These are phyloP conservation scores for Biston betularia DNA, from an alignment of 2,888 invertebrate species.

Conservation along the genomic window DNA sequence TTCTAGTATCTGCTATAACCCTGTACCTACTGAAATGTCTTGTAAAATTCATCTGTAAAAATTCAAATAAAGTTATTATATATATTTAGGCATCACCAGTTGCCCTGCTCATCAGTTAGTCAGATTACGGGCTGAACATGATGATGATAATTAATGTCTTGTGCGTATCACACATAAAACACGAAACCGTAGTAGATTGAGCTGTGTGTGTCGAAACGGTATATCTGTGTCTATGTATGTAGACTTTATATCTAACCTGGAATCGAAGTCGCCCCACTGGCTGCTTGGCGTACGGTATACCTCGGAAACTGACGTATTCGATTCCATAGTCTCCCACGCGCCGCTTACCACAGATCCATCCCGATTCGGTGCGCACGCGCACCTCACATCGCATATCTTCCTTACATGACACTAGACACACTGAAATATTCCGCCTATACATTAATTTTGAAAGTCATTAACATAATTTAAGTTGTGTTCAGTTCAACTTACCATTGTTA, in stretches of 20 bases:
- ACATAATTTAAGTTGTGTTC: neutral
- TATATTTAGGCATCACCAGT: no score
- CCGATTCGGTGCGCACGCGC: constrained; percentile 56
- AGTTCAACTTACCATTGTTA: constrained; percentile 6
- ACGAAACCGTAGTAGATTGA: no score
- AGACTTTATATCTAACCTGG: constrained; percentile 32
- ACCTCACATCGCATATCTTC: constrained; percentile 41
- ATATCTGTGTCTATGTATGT: neutral
- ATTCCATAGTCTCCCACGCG: constrained; percentile 48
- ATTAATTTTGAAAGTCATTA: neutral
- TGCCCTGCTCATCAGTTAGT: no score
- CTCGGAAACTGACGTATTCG: constrained; percentile 69
- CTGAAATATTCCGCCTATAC: neutral
- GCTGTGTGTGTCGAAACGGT: no score
- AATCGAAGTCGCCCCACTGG: constrained; percentile 66
- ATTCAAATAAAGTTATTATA: no score
- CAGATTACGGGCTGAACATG: no score
- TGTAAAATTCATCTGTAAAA: no score
- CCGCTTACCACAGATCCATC: constrained; percentile 66
- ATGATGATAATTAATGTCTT: no score
- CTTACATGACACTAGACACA: constrained; percentile 11
- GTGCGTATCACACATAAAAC: no score
- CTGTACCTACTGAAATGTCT: no score
- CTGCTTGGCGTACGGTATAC: constrained; percentile 73
- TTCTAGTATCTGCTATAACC: no score